Conservation (phyloP, 2,113 vertebrate species). For the Equus przewalskii region DNA sequence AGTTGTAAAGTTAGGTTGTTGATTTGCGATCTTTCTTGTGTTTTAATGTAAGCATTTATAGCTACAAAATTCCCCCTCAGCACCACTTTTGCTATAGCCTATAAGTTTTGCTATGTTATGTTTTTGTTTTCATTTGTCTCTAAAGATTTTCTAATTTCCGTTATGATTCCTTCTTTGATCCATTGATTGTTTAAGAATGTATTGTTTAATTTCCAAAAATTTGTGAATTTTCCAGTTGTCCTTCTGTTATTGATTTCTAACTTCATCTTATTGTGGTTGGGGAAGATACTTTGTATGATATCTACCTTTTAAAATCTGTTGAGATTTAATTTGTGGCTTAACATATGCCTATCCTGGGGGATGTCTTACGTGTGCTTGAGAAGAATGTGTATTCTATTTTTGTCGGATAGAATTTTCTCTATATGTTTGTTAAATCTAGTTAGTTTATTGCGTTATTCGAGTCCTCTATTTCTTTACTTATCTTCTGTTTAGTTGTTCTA, state of each 20-base stretch:
- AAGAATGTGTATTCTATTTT: no score
- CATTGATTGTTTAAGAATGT: not conserved
- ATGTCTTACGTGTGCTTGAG: no score
- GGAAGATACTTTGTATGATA: not conserved
- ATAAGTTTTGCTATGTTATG: no score
- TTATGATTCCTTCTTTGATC: not conserved
- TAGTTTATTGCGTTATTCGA: no score
- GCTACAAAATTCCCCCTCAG: not conserved
- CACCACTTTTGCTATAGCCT: not conserved
- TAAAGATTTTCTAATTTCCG: no score
- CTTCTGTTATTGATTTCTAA: not conserved
- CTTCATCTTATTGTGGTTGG: not conserved
- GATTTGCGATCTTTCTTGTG: not conserved
- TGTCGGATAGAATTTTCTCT: no score
- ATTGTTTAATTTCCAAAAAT: not conserved
- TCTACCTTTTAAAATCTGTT: not conserved
- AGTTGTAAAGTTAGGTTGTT: not conserved
- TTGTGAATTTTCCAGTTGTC: not conserved
- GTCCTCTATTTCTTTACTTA: not conserved
- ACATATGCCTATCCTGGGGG: no score
- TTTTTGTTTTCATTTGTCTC: no score
- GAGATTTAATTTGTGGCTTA: not conserved
- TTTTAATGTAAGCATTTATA: not conserved
- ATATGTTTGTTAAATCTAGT: no score
- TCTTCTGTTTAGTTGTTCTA: not conserved